phyloP scores from a whole-genome alignment of 2,888 invertebrate genomes.

The Brenthis daphne region DNA sequence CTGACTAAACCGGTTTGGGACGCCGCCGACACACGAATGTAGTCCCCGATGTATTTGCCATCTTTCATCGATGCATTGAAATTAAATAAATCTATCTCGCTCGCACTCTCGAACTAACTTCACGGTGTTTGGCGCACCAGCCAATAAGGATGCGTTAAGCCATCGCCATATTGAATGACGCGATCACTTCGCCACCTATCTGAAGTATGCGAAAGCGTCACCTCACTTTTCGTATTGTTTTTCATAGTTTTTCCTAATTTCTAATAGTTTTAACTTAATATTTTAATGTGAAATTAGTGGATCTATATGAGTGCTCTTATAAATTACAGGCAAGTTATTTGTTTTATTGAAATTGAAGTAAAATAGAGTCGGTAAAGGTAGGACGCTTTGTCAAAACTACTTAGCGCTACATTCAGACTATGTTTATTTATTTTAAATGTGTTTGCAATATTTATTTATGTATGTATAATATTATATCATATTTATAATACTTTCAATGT shows the following conservation, averaged over 20 bases:
- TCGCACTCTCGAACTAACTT: slow-evolving; percentile 71
- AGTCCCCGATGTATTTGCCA: slow-evolving; percentile 71
- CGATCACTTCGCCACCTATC: slow-evolving; percentile 68
- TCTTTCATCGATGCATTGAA: slow-evolving; percentile 77
- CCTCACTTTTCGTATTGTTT: slow-evolving; percentile 68
- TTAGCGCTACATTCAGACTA: slow-evolving; percentile 66
- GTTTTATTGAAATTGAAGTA: slow-evolving; percentile 45
- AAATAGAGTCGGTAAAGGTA: slow-evolving; percentile 47
- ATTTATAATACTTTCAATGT: too few relatives aligned
- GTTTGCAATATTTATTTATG: slow-evolving; percentile 41
- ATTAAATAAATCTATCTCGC: slow-evolving; percentile 77
- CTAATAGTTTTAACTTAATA: slow-evolving; percentile 47
- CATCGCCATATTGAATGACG: slow-evolving; percentile 79
- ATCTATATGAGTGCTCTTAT: slow-evolving; percentile 48
- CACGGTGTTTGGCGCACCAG: slow-evolving; percentile 55
- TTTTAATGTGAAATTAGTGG: slow-evolving; percentile 56
- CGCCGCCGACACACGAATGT: slow-evolving; percentile 76
- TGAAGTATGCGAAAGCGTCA: slow-evolving; percentile 60
- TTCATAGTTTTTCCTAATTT: slow-evolving; percentile 64
- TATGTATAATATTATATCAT: slow-evolving; percentile 18
- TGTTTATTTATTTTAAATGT: slow-evolving; percentile 44
- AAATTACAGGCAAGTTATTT: slow-evolving; percentile 42
- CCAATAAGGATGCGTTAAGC: slow-evolving; percentile 63
- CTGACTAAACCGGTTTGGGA: slow-evolving; percentile 75
- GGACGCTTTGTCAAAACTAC: slow-evolving; percentile 56